phyloP scores from a whole-genome alignment of 1,140 invertebrate genomes.

The Pseudomyrmex pallidus region DNA sequence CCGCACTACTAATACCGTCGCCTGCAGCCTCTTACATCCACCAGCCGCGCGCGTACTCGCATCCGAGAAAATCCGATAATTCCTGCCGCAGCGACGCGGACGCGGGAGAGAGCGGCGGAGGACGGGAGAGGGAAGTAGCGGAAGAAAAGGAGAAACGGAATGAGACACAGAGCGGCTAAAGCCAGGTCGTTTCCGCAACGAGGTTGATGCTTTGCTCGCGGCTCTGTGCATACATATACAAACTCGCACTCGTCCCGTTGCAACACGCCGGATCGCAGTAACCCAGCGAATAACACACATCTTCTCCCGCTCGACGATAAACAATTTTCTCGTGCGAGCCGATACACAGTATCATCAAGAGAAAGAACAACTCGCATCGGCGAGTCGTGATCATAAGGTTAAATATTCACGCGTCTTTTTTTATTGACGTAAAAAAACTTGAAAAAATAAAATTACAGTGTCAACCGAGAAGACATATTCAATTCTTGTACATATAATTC shows the following conservation, averaged over 20 bases:
- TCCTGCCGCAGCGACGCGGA: slow-evolving; percentile 53
- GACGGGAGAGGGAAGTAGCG: slow-evolving; percentile 33
- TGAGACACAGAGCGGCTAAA: slow-evolving; percentile 55
- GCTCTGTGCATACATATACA: slow-evolving; percentile 57
- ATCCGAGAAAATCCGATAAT: slow-evolving; percentile 74
- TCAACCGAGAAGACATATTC: no score
- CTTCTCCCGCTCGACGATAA: slow-evolving; percentile 24
- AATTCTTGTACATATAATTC: neutral
- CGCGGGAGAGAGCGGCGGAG: slow-evolving; percentile 4
- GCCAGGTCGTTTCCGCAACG: slow-evolving; percentile 65
- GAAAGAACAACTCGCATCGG: slow-evolving; percentile 12
- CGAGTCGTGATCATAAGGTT: slow-evolving; percentile 12
- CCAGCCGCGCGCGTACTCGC: slow-evolving; percentile 47
- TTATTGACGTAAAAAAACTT: no score
- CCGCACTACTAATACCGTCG: slow-evolving; percentile 51
- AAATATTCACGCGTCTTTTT: no score
- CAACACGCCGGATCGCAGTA: slow-evolving; percentile 36
- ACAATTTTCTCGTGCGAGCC: slow-evolving; percentile 50
- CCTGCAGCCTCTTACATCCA: slow-evolving; percentile 42
- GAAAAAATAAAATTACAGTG: no score
- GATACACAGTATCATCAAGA: slow-evolving; percentile 42
- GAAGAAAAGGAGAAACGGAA: slow-evolving; percentile 58
- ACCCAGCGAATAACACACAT: slow-evolving; percentile 50
- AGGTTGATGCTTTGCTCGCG: slow-evolving; percentile 64
- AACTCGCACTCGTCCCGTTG: slow-evolving; percentile 19